Percentiles rank a stretch among this genome's conserved stretches.
Evolutionary conservation across 2,888 invertebrate species (phyloP).

Genomic region (Clostera curtula): DNA sequence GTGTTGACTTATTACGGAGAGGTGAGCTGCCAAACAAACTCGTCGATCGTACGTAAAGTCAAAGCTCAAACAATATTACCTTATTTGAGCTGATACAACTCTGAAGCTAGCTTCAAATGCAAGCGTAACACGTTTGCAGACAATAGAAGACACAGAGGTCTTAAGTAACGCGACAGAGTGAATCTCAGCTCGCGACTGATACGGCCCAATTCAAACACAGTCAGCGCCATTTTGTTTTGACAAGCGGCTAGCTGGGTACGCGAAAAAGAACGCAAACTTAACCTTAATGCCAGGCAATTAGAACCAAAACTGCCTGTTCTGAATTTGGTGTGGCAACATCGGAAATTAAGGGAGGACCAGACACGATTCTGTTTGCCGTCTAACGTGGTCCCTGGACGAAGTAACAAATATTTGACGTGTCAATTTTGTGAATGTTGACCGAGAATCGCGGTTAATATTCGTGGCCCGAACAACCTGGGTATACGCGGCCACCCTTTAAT

Average conservation of each 20-base stretch:
- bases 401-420: constrained; percentile 77
- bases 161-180: constrained; percentile 74
- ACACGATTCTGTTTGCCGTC: constrained; percentile 73
- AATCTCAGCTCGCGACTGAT: constrained; percentile 73
- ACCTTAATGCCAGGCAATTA: constrained; percentile 35
- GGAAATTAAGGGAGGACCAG: constrained; percentile 74
- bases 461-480: constrained; percentile 60
- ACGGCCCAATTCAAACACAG: constrained; percentile 73
- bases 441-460: constrained; percentile 74
- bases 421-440: constrained; percentile 76
- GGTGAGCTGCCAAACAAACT: constrained; percentile 57
- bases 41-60: constrained; percentile 68
- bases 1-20: constrained; percentile 48
- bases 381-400: constrained; percentile 74
- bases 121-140: constrained; percentile 66
- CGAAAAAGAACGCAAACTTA: constrained; percentile 30
- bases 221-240: constrained; percentile 74
- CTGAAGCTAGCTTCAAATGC: constrained; percentile 73
- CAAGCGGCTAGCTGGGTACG: constrained; percentile 60
- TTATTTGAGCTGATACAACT: constrained; percentile 73
- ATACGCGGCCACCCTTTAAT: constrained; percentile 60
- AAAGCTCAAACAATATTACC: constrained; percentile 72
- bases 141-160: constrained; percentile 67
- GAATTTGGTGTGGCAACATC: constrained; percentile 55
- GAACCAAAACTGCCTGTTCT: constrained; percentile 33